Percentiles rank a stretch among this genome's conserved stretches.
Evolutionary conservation across 2,113 vertebrate genomes (phyloP).

Genomic region (Ciconia boyciana): DNA sequence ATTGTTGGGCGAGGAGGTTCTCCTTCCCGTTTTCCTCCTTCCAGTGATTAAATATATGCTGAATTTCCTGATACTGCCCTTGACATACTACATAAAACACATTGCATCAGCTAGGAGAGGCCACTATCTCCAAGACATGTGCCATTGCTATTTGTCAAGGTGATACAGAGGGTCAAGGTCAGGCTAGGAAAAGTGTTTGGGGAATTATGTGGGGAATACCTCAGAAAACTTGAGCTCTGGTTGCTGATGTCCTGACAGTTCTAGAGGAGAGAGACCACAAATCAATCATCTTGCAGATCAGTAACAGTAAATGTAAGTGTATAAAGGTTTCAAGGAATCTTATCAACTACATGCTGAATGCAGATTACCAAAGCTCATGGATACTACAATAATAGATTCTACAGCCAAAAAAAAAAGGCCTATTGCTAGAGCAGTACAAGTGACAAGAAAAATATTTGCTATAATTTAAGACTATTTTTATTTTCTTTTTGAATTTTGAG

Average conservation of each 20-base stretch:
- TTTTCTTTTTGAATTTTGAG: neutral
- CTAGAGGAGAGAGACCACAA: constrained; percentile 76
- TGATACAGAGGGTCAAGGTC: constrained; percentile 71
- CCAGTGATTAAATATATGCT: neutral
- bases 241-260: constrained; percentile 73
- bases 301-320: constrained; percentile 51
- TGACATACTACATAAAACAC: neutral
- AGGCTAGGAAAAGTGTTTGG: constrained; percentile 50
- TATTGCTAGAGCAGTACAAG: neutral
- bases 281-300: constrained; percentile 75
- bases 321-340: constrained; percentile 72
- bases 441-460: neutral
- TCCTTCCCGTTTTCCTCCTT: neutral
- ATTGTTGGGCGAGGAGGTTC: neutral
- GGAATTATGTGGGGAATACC: constrained; percentile 63
- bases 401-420: too few relatives aligned
- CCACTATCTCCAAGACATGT: neutral
- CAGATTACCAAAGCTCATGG: neutral
- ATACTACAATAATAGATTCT: neutral
- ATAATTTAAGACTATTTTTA: neutral
- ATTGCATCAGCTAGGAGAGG: neutral
- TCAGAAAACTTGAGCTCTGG: constrained; percentile 73
- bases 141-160: constrained; percentile 20
- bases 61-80: neutral
- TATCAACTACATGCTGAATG: constrained; percentile 63